Evolutionary conservation across 2,888 invertebrate genomes (phyloP).

Genomic region (Serrognathus titanus): DNA sequence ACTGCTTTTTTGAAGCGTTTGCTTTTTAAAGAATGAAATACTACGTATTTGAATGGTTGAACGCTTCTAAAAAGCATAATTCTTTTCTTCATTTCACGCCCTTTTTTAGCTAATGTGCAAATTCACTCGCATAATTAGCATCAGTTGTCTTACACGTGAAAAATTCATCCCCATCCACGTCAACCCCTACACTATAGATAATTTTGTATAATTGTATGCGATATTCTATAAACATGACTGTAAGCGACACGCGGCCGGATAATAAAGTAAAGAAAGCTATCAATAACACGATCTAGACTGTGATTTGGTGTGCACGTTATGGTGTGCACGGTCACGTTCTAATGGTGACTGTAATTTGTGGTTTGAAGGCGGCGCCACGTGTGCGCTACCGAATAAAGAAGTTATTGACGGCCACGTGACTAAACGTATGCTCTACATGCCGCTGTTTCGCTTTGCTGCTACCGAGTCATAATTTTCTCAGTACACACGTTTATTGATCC

Average conservation of each 20-base stretch:
- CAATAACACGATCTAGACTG: constrained; percentile 47
- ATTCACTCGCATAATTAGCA: too few species aligned
- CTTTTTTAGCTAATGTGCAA: too few species aligned
- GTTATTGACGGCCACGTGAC: constrained; percentile 47
- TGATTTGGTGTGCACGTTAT: constrained; percentile 19
- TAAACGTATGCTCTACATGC: constrained; percentile 28
- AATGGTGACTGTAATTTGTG: constrained; percentile 45
- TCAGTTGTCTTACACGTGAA: not conserved
- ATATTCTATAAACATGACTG: constrained; percentile 46
- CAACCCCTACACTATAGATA: constrained; percentile 39
- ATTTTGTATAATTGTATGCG: constrained; percentile 45
- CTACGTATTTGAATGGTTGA: too few species aligned
- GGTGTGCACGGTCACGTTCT: constrained; percentile 33
- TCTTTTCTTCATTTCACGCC: too few species aligned
- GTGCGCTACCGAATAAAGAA: constrained; percentile 46
- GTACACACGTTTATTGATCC: too few species aligned
- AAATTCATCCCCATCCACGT: not conserved
- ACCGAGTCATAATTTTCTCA: too few species aligned
- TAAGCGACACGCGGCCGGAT: constrained; percentile 48
- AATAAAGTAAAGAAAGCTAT: constrained; percentile 50
- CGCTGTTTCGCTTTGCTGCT: constrained; percentile 45
- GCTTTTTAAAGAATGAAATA: too few species aligned
- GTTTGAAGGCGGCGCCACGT: constrained; percentile 50
- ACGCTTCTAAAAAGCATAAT: too few species aligned
- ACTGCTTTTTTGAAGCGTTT: too few species aligned